These are phyloP conservation scores for Temnothorax nylanderi DNA, from an alignment of 1,140 invertebrate genomes.

Conservation along the genomic window DNA sequence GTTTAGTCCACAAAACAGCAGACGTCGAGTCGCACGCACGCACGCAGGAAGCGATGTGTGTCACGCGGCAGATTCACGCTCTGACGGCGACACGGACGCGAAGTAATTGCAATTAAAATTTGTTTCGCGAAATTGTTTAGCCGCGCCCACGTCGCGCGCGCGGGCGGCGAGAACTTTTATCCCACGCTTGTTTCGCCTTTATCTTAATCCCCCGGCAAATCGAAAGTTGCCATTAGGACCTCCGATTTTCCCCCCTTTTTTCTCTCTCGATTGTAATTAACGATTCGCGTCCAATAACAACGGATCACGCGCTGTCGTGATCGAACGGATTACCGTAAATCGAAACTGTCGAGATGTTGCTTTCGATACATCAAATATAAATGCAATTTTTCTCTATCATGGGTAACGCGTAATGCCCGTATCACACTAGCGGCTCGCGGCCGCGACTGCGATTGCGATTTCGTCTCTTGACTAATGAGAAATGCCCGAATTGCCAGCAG, in stretches of 20 bases:
- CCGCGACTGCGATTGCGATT: too few species aligned
- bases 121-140: slow-evolving; percentile 73
- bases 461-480: too few species aligned
- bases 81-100: slow-evolving; percentile 37
- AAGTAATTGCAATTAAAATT: slow-evolving; percentile 75
- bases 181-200: slow-evolving; percentile 63
- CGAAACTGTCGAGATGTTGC: slow-evolving; percentile 31
- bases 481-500: too few species aligned
- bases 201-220: slow-evolving; percentile 51
- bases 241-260: neutral
- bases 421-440: too few species aligned
- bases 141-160: slow-evolving; percentile 48
- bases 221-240: slow-evolving; percentile 68
- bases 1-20: slow-evolving; percentile 1
- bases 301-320: slow-evolving; percentile 26
- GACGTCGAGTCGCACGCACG: slow-evolving; percentile 26
- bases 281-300: slow-evolving; percentile 37
- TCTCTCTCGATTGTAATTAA: slow-evolving; percentile 34
- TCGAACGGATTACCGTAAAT: slow-evolving; percentile 34
- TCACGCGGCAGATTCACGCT: slow-evolving; percentile 61
- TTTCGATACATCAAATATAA: slow-evolving; percentile 25
- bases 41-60: slow-evolving; percentile 26
- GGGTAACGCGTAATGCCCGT: neutral
- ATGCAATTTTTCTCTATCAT: slow-evolving; percentile 15
- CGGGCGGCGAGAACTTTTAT: slow-evolving; percentile 58